Conservation (phyloP, 2,888 invertebrate species). For the Scaptodrosophila latifasciaeformis region DNA sequence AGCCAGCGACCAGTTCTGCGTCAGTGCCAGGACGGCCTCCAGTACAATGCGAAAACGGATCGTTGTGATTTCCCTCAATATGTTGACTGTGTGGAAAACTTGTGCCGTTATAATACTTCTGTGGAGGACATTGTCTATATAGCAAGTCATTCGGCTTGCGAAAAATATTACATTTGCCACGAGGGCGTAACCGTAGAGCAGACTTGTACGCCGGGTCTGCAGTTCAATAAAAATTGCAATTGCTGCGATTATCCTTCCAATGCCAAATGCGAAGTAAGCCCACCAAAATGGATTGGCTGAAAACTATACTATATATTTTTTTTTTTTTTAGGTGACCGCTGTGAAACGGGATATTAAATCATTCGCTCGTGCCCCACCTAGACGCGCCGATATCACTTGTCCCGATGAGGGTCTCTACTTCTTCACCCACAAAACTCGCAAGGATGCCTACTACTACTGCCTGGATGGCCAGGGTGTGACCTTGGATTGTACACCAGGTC, state of each 20-base stretch:
- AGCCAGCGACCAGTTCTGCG: slow-evolving; percentile 53
- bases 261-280: slow-evolving; percentile 57
- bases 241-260: slow-evolving; percentile 56
- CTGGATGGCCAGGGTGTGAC: slow-evolving; percentile 67
- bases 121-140: slow-evolving; percentile 61
- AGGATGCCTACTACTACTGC: slow-evolving; percentile 67
- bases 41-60: slow-evolving; percentile 66
- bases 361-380: slow-evolving; percentile 60
- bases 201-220: slow-evolving; percentile 55
- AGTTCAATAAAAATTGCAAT: slow-evolving; percentile 48
- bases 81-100: slow-evolving; percentile 70
- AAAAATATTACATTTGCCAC: slow-evolving; percentile 65
- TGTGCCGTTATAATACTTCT: slow-evolving; percentile 59
- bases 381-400: slow-evolving; percentile 66
- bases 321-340: slow-evolving; percentile 42
- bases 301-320: not conserved
- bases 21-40: slow-evolving; percentile 66
- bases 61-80: slow-evolving; percentile 69
- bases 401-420: slow-evolving; percentile 62
- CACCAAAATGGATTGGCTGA: too few relatives aligned
- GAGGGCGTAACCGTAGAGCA: slow-evolving; percentile 57
- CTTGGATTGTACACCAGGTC: slow-evolving; percentile 70
- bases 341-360: slow-evolving; percentile 57
- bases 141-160: slow-evolving; percentile 56
- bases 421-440: slow-evolving; percentile 48